phyloP scores from a whole-genome alignment of 2,113 vertebrate genomes.

The Malurus cyaneus region DNA sequence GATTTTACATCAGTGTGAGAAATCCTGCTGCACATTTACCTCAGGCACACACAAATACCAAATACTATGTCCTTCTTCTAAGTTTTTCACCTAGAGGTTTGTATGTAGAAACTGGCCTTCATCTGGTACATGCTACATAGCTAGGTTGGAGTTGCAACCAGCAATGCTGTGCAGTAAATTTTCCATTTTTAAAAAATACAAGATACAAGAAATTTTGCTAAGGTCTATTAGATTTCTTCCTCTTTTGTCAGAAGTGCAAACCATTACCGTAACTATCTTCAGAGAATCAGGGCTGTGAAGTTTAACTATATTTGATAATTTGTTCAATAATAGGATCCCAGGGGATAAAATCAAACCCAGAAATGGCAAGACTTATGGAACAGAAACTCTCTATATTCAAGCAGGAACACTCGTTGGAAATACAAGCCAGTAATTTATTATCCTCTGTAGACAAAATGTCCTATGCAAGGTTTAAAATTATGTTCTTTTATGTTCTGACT shows the following conservation, averaged over 20 bases:
- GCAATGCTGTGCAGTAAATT: background rate
- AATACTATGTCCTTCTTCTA: background rate
- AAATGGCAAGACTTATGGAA: background rate
- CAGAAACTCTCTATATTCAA: background rate
- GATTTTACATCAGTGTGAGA: background rate
- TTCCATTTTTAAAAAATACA: background rate
- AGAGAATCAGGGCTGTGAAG: background rate
- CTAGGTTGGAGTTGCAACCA: background rate
- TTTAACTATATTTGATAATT: constrained; percentile 7
- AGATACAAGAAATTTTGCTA: background rate
- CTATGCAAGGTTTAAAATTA: background rate
- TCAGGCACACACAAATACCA: background rate
- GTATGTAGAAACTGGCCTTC: background rate
- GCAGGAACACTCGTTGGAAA: background rate
- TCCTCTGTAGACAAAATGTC: background rate
- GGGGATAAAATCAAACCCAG: background rate
- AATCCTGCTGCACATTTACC: background rate
- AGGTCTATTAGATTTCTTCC: background rate
- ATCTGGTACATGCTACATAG: background rate
- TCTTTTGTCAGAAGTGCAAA: background rate
- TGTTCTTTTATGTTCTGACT: background rate
- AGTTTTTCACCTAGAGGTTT: background rate
- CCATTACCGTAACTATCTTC: background rate
- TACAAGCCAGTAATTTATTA: background rate
- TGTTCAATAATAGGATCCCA: constrained; percentile 10